Conservation (phyloP, 2,113 vertebrate species). For the Tenebrosternarchus preto region DNA sequence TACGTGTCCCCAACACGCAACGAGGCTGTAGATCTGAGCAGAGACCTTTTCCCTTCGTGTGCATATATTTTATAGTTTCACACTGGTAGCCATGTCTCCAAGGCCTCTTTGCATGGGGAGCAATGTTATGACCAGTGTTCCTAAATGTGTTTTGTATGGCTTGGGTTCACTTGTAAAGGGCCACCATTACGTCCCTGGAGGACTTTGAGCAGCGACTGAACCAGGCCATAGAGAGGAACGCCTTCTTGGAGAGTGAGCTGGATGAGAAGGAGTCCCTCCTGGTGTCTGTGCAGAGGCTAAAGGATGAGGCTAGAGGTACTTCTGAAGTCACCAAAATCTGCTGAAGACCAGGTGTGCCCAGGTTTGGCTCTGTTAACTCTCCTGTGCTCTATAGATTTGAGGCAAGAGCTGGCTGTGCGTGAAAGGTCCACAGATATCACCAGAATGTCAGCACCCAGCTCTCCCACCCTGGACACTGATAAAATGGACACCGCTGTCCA, state of each 20-base stretch:
- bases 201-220: constrained; percentile 98
- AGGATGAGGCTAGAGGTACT: constrained; percentile 96
- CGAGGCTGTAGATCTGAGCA: background rate
- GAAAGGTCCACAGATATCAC: constrained; percentile 89
- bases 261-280: constrained; percentile 97
- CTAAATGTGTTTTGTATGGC: constrained; percentile 5
- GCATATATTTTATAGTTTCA: background rate
- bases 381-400: constrained; percentile 77
- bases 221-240: constrained; percentile 97
- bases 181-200: constrained; percentile 97
- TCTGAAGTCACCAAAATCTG: background rate
- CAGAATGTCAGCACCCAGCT: constrained; percentile 93
- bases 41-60: background rate
- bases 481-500: constrained; percentile 94
- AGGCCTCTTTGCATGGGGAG: too few species aligned
- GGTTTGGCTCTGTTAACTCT: background rate
- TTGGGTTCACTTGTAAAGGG: constrained; percentile 74
- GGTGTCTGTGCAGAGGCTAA: constrained; percentile 94
- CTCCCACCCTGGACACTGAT: constrained; percentile 90
- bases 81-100: background rate
- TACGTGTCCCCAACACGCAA: constrained; percentile 51
- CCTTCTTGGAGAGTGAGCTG: constrained; percentile 96
- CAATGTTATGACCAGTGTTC: background rate
- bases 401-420: constrained; percentile 93
- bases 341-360: background rate